phyloP scores from a whole-genome alignment of 2,797 vertebrate genomes.

The Pygocentrus nattereri region DNA sequence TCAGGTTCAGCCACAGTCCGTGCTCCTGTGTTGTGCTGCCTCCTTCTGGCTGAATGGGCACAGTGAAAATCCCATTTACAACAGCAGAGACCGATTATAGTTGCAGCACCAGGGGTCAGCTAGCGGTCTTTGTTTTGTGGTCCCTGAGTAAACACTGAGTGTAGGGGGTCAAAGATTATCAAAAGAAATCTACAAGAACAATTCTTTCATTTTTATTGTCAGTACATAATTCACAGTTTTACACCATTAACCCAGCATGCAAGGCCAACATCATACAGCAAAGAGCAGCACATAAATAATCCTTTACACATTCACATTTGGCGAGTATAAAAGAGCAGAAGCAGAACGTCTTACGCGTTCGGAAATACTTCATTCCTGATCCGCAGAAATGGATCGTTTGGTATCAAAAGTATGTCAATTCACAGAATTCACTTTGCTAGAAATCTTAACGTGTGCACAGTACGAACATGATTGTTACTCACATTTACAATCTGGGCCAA shows the following conservation, averaged over 20 bases:
- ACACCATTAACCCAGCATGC: conserved; percentile 55
- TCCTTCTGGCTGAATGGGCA: neutral
- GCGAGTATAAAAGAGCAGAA: conserved; percentile 20
- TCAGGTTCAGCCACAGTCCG: neutral
- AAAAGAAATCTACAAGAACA: neutral
- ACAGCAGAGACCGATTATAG: neutral
- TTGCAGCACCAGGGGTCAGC: no score
- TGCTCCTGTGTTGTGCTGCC: conserved; percentile 26
- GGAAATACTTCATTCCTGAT: conserved; percentile 12
- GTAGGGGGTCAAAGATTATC: neutral
- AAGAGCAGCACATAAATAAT: conserved; percentile 55
- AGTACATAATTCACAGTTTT: conserved; percentile 43
- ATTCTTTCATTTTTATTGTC: conserved; percentile 8
- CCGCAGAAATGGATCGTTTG: conserved; percentile 45
- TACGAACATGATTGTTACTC: neutral
- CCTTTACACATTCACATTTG: conserved; percentile 17
- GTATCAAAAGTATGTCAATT: conserved; percentile 49
- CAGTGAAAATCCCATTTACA: neutral
- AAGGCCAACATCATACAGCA: conserved; percentile 57
- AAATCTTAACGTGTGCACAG: neutral
- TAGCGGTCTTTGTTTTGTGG: no score
- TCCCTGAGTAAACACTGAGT: no score
- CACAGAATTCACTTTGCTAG: conserved; percentile 54
- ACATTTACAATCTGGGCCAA: neutral
- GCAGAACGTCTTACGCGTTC: neutral